Evolutionary conservation across 2,113 vertebrate species (phyloP).

Genomic region (Psittacus erithacus): DNA sequence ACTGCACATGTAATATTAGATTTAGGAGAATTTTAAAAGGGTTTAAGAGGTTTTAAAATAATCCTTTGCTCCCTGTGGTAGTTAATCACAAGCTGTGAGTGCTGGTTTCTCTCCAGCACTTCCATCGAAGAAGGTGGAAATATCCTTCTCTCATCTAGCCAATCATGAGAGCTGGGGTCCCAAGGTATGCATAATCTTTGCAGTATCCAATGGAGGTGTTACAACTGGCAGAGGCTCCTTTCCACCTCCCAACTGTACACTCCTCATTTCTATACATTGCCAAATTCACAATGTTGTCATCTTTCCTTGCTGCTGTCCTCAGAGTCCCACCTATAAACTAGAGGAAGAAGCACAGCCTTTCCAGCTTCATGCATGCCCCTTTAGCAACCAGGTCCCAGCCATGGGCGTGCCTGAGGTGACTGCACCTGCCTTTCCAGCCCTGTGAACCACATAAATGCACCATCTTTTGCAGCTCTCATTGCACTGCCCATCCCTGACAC

Average conservation of each 20-base stretch:
- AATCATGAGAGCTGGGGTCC: background rate
- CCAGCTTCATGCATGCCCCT: background rate
- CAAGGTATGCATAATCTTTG: background rate
- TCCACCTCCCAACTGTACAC: background rate
- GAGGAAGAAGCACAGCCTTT: background rate
- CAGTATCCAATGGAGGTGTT: background rate
- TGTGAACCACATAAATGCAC: rapidly evolving
- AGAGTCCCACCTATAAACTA: background rate
- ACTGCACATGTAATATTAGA: background rate
- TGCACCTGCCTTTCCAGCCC: background rate
- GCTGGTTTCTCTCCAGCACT: background rate
- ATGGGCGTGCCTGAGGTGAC: background rate
- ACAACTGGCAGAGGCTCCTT: background rate
- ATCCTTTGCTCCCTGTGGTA: background rate
- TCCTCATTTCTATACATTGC: background rate
- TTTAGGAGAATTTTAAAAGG: background rate
- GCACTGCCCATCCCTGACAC: background rate
- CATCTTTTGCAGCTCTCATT: background rate
- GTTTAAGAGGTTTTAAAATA: background rate
- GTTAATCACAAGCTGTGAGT: background rate
- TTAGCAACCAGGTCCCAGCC: rapidly evolving
- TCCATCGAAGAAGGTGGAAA: background rate
- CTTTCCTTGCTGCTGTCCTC: background rate
- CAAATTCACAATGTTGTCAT: background rate
- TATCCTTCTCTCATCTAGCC: background rate